phyloP scores from a whole-genome alignment of 2,113 vertebrate species.

The Gobius niger region DNA sequence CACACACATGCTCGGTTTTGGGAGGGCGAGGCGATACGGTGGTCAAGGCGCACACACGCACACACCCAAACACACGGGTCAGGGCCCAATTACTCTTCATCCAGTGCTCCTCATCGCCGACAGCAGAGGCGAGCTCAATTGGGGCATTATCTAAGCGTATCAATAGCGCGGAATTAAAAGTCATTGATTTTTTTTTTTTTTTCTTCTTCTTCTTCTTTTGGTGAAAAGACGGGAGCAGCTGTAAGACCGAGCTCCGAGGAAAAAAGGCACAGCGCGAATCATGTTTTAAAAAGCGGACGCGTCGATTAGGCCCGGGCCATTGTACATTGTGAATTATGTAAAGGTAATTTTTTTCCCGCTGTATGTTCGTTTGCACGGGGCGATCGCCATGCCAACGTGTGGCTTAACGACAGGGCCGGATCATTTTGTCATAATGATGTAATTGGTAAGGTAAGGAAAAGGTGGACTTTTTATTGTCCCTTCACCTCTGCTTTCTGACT shows the following conservation, averaged over 20 bases:
- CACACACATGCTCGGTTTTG: constrained; percentile 60
- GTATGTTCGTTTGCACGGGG: background rate
- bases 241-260: constrained; percentile 19
- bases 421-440: too few relatives aligned
- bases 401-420: too few relatives aligned
- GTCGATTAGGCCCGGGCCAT: background rate
- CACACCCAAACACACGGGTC: constrained; percentile 44
- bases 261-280: background rate
- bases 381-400: background rate
- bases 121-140: constrained; percentile 74
- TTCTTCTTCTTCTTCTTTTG: constrained; percentile 10
- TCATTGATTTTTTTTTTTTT: constrained; percentile 71
- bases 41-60: constrained; percentile 45
- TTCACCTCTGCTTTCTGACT: too few relatives aligned
- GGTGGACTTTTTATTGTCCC: too few relatives aligned
- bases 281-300: constrained; percentile 7
- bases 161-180: constrained; percentile 77
- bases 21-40: constrained; percentile 58
- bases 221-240: constrained; percentile 49
- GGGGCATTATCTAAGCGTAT: constrained; percentile 76
- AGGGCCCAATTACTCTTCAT: constrained; percentile 81
- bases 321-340: background rate
- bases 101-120: constrained; percentile 72
- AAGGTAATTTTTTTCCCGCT: background rate
- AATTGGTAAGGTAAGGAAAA: too few relatives aligned